Percentiles rank a stretch among this genome's conserved stretches.
Conservation (phyloP, 2,113 vertebrate genomes). For the Galeopterus variegatus region DNA sequence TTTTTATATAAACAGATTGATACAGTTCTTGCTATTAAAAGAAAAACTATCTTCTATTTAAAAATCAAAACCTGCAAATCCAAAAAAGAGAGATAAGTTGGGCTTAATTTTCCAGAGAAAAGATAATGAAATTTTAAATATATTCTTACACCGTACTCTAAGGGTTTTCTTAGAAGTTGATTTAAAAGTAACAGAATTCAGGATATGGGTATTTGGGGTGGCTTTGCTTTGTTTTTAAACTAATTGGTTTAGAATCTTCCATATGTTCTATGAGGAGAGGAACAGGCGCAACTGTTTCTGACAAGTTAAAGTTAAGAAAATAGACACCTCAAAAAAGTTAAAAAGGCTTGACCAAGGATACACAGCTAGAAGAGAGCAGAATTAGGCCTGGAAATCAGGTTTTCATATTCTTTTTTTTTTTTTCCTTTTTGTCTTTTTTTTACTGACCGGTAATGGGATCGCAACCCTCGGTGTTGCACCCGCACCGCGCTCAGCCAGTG, state of each 20-base stretch:
- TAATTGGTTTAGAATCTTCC: neutral
- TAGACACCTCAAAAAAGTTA: neutral
- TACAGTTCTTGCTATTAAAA: neutral
- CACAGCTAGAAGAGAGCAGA: neutral
- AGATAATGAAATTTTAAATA: neutral
- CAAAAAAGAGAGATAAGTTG: neutral
- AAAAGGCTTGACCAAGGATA: neutral
- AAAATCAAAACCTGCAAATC: conserved; percentile 24
- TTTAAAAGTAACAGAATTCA: conserved; percentile 24
- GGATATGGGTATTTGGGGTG: neutral
- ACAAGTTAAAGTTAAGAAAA: conserved; percentile 52
- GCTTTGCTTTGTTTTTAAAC: conserved; percentile 28
- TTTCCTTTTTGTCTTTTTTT: too few relatives aligned
- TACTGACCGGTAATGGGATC: too few relatives aligned
- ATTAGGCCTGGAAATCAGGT: neutral
- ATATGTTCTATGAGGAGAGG: neutral
- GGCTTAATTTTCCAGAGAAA: neutral
- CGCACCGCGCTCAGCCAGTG: too few relatives aligned
- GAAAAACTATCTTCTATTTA: conserved; percentile 12
- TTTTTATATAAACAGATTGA: conserved; percentile 16
- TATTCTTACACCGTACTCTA: neutral
- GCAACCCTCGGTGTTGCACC: too few relatives aligned
- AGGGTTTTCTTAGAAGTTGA: neutral
- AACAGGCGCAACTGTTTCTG: neutral
- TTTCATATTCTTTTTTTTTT: conserved; percentile 41